phyloP scores from a whole-genome alignment of 2,113 vertebrate species.

The Melanotaenia duboulayi region DNA sequence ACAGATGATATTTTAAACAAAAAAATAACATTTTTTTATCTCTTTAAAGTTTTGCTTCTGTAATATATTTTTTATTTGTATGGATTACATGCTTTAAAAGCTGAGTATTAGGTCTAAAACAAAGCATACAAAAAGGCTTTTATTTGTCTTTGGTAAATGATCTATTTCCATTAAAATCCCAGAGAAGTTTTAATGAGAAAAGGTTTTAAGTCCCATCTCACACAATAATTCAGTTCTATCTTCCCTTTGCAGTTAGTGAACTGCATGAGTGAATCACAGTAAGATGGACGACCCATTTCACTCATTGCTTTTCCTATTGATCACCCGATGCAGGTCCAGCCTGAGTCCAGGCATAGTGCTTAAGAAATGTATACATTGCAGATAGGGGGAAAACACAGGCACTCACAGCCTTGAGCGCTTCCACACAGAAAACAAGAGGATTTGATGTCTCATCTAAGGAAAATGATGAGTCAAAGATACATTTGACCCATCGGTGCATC shows the following conservation, averaged over 20 bases:
- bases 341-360: conserved; percentile 48
- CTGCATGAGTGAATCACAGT: conserved; percentile 57
- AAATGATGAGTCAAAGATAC: conserved; percentile 9
- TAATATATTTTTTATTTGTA: background rate
- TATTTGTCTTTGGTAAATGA: conserved; percentile 19
- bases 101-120: background rate
- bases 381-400: conserved; percentile 34
- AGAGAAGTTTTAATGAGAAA: conserved; percentile 19
- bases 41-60: background rate
- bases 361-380: conserved; percentile 29
- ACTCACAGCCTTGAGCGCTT: conserved; percentile 26
- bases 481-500: conserved; percentile 4
- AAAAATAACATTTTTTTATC: background rate
- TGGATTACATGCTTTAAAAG: background rate
- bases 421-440: conserved; percentile 23
- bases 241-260: conserved; percentile 34
- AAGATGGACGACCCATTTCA: conserved; percentile 71
- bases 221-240: conserved; percentile 69
- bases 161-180: conserved; percentile 31
- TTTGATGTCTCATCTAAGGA: conserved; percentile 1
- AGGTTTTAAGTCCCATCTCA: conserved; percentile 57
- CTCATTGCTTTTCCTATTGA: conserved; percentile 74
- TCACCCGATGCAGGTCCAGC: conserved; percentile 51
- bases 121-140: conserved; percentile 3
- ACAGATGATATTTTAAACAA: too few relatives aligned